These are phyloP conservation scores for Nesometra sesokonis DNA, from an alignment of 35 echinoderm and acorn worm species.

Conservation along the genomic window DNA sequence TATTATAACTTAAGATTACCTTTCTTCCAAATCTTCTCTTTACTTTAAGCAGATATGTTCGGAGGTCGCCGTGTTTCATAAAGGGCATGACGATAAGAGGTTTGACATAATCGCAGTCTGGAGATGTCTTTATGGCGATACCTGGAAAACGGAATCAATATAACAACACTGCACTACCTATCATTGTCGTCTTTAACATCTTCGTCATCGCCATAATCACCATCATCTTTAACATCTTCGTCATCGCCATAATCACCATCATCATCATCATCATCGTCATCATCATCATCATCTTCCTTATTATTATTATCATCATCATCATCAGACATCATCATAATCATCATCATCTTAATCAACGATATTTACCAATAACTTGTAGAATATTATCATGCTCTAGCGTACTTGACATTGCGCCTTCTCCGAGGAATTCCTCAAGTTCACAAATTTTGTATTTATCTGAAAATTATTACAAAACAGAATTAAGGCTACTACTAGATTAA, in stretches of 20 bases:
- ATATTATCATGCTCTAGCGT: not conserved
- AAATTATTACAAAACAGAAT: not conserved
- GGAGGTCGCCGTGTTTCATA: slow-evolving; percentile 6
- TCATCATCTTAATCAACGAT: not conserved
- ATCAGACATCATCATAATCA: not conserved
- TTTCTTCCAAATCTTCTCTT: not conserved
- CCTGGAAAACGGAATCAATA: not conserved
- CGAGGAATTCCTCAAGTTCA: not conserved
- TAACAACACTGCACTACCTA: too few species aligned
- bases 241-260: too few species aligned
- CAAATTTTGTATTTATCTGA: not conserved
- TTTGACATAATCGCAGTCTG: not conserved
- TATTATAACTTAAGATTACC: too few species aligned
- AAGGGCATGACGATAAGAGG: slow-evolving; percentile 17
- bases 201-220: too few species aligned
- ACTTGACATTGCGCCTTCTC: not conserved
- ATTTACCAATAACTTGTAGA: not conserved
- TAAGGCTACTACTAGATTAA: too few species aligned
- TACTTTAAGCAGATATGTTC: not conserved
- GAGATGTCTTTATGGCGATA: not conserved
- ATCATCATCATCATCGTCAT: too few species aligned
- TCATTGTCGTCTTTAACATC: too few species aligned
- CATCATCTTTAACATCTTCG: too few species aligned
- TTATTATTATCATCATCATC: too few species aligned
- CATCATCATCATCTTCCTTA: too few species aligned